Conservation (phyloP, 2,888 invertebrate genomes). For the Amblyteles armatorius region DNA sequence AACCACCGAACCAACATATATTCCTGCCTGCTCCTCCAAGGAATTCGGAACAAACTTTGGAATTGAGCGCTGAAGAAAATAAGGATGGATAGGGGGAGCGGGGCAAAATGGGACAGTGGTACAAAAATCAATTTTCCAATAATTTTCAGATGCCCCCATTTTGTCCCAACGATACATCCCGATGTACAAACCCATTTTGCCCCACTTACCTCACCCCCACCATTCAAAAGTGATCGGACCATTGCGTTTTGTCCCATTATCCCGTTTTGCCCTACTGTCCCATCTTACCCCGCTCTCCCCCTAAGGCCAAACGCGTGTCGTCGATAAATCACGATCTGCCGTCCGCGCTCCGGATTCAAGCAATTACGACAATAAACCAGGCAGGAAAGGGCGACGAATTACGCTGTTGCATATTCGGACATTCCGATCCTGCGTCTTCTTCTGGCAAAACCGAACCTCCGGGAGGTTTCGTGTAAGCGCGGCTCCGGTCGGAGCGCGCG, state of each 20-base stretch:
- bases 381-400: conserved; percentile 68
- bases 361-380: conserved; percentile 78
- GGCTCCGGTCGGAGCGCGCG: not conserved
- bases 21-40: conserved; percentile 24
- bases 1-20: not conserved
- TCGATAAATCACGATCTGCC: conserved; percentile 30
- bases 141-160: too few relatives aligned
- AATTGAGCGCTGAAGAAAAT: not conserved
- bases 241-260: too few relatives aligned
- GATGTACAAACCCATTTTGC: too few relatives aligned
- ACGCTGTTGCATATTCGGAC: conserved; percentile 76
- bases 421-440: conserved; percentile 61
- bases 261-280: too few relatives aligned
- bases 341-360: conserved; percentile 70
- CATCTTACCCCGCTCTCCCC: too few relatives aligned
- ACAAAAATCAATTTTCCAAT: too few relatives aligned
- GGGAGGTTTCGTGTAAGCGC: not conserved
- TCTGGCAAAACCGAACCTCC: not conserved
- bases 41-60: conserved; percentile 31
- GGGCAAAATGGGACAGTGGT: too few relatives aligned
- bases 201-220: too few relatives aligned
- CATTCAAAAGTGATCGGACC: too few relatives aligned
- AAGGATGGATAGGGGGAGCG: not conserved
- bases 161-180: too few relatives aligned
- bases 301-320: not conserved